These are phyloP conservation scores for Steatocranus sp. DNA, from an alignment of 2,797 vertebrate species.

Conservation along the genomic window DNA sequence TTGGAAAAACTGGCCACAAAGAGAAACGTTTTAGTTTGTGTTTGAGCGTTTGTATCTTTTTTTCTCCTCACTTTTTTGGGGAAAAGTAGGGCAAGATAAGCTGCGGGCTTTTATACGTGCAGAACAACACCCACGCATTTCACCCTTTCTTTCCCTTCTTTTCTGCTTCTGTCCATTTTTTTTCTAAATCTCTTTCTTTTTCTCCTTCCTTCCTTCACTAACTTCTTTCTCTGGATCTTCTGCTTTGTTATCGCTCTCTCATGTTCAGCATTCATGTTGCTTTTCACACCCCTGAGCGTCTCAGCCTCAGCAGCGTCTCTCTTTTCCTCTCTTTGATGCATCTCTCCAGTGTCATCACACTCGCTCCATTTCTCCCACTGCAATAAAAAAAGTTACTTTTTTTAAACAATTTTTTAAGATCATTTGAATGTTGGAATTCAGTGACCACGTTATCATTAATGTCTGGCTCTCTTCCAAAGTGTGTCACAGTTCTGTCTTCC, in stretches of 20 bases:
- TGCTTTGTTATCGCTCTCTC: slow-evolving; percentile 21
- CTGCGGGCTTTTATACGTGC: slow-evolving; percentile 65
- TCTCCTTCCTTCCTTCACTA: not conserved
- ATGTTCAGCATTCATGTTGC: slow-evolving; percentile 25
- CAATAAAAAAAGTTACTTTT: slow-evolving; percentile 1
- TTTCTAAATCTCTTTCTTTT: not conserved
- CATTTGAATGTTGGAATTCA: not conserved
- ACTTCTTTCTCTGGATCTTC: not conserved
- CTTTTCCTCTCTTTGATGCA: slow-evolving; percentile 33
- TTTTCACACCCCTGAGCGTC: slow-evolving; percentile 27
- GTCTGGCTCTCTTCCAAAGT: not conserved
- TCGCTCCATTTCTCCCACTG: not conserved
- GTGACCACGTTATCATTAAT: not conserved
- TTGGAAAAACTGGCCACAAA: slow-evolving; percentile 16
- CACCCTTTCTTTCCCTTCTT: not conserved
- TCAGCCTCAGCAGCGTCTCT: slow-evolving; percentile 28
- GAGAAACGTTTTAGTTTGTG: slow-evolving; percentile 23
- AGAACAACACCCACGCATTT: slow-evolving; percentile 55
- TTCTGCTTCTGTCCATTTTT: not conserved
- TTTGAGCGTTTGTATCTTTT: slow-evolving; percentile 23
- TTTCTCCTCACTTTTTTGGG: slow-evolving; percentile 26
- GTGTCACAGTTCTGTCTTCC: not conserved
- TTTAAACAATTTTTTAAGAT: not conserved
- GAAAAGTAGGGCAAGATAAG: slow-evolving; percentile 75
- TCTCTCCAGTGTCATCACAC: slow-evolving; percentile 6